Percentiles rank a stretch among this genome's conserved stretches.
Evolutionary conservation across 2,797 vertebrate genomes (phyloP).

Genomic region (Etheostoma nigrum): DNA sequence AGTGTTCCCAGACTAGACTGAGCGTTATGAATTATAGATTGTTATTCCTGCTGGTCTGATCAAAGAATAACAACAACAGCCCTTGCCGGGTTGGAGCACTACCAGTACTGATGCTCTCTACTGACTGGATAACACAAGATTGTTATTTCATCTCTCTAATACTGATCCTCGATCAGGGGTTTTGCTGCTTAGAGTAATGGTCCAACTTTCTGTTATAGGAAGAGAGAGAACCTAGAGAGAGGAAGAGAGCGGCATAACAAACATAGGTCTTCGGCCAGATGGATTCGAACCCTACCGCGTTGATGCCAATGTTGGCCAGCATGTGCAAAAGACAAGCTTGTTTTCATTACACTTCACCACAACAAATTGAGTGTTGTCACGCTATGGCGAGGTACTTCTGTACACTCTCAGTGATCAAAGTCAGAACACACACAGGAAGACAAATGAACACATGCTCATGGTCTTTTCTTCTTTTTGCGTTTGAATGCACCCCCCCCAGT

Average conservation of each 20-base stretch:
- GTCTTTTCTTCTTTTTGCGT: background rate
- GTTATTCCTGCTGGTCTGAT: conserved; percentile 83
- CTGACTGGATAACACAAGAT: conserved; percentile 62
- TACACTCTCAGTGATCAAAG: conserved; percentile 63
- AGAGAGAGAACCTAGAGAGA: conserved; percentile 37
- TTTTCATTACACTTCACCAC: conserved; percentile 63
- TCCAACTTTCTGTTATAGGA: conserved; percentile 43
- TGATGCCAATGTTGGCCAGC: conserved; percentile 44
- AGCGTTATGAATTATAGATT: conserved; percentile 82
- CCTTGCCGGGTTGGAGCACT: conserved; percentile 61
- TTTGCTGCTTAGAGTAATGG: conserved; percentile 24
- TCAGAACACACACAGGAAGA: conserved; percentile 31
- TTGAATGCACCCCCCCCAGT: conserved; percentile 18
- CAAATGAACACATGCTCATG: conserved; percentile 46
- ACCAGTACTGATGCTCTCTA: conserved; percentile 58
- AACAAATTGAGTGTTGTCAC: conserved; percentile 52
- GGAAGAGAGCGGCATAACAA: conserved; percentile 8
- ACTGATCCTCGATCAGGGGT: conserved; percentile 42
- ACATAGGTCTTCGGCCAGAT: conserved; percentile 44
- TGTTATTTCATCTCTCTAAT: conserved; percentile 68
- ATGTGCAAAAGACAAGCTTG: conserved; percentile 54
- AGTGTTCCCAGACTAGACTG: conserved; percentile 82
- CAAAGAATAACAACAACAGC: conserved; percentile 83
- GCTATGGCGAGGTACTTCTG: conserved; percentile 33
- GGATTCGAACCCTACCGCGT: conserved; percentile 30